Base-by-base conservation (phyloP, 2,113 vertebrate genomes). In the Oncorhynchus keta region DNA sequence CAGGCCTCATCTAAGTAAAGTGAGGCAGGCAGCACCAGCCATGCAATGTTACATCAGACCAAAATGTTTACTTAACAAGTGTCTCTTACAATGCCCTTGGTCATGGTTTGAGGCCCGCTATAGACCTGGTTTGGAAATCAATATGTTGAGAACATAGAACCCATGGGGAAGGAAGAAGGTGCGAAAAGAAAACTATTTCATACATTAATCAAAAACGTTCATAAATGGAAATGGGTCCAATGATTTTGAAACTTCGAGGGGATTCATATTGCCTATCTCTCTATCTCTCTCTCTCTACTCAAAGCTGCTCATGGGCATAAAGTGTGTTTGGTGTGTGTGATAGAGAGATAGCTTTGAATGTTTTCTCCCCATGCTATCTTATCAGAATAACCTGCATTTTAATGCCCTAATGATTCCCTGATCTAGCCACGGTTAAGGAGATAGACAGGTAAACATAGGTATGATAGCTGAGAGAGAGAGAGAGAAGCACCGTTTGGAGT, bases 341-440 rank as follows among this genome's bases (percentile, higher is more conserved):
- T 13, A 32, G 66, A 4, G 66, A 16, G 28, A 64, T 57, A 76
- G 68, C 62, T 83, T 64, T 74, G 57, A 59, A 65, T 4, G 2
- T 79, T 79, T 68, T 76, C 73, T 76, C 73, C 24, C 28, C 49
- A 35, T 49, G 30, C 80, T 72, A 81, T 81, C 76, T 85, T 79
- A 84, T 86, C 86, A 74, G 49, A 28, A 51, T 79, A 79, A 74
- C 59, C 74, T 72, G 64, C 78, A 62, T 66, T 72, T 64, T 24
- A 76, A 30, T 30, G 30, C 39, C 18, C 75, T 71, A 72, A 68
- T 73, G 55, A 80, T 76, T 83, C 75, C 64, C 73, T 73, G 72
- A 81, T 55, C 51, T 73, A 76, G 76, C 79, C 77, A 76, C 77
- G 73, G 76, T 76, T 76, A 59, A 76, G 30, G 30, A 73, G 35